Percentiles rank a stretch among this genome's conserved stretches.
These are phyloP conservation scores for Madoqua kirkii DNA, from an alignment of 2,113 vertebrate species.

Conservation along the genomic window DNA sequence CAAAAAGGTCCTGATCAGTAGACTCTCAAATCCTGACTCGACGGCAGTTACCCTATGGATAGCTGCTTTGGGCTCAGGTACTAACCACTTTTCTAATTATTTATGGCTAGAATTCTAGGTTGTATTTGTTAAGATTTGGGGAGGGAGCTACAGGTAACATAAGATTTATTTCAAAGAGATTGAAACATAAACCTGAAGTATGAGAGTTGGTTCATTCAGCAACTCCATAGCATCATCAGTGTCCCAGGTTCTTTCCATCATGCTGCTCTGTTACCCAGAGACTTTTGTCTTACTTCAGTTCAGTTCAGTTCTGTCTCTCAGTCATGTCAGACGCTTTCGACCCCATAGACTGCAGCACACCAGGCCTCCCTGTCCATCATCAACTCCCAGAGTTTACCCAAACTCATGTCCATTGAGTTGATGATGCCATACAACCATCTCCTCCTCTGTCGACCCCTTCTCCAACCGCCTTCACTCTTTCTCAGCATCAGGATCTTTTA, in stretches of 20 bases:
- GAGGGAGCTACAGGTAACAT: neutral
- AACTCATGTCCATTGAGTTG: neutral
- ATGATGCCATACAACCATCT: neutral
- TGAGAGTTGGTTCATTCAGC: neutral
- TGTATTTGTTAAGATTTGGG: neutral
- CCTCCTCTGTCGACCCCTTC: neutral
- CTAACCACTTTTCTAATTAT: neutral
- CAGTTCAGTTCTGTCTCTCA: neutral
- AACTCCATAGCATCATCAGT: neutral
- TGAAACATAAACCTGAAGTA: neutral
- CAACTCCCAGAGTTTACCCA: neutral
- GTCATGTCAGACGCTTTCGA: accelerated
- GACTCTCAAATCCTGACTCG: neutral
- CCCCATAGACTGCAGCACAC: neutral
- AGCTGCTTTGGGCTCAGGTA: neutral
- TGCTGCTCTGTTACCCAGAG: neutral
- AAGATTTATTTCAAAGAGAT: neutral
- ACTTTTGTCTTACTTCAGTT: neutral
- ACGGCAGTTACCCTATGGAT: neutral
- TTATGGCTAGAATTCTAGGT: neutral
- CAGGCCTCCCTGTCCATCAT: neutral
- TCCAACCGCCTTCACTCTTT: neutral
- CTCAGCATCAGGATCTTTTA: neutral
- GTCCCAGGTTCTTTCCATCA: neutral
- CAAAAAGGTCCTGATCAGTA: neutral